phyloP scores from a whole-genome alignment of 1,140 invertebrate genomes.

The Monomorium pharaonis region DNA sequence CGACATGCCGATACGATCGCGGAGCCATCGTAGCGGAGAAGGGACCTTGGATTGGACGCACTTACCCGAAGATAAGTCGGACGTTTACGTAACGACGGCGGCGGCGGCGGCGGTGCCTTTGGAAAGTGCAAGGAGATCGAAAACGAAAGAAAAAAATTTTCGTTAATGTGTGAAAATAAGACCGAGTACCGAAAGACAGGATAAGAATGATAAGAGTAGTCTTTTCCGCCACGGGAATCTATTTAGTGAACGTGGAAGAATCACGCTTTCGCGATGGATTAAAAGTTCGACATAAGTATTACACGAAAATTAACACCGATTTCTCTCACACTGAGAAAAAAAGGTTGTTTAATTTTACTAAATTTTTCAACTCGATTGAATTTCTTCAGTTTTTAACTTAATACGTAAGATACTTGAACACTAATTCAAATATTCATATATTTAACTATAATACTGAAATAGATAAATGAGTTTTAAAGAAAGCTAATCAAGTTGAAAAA shows the following conservation, averaged over 20 bases:
- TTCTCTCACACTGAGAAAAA: no score
- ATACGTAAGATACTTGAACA: no score
- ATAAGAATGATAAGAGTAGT: background rate
- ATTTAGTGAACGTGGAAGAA: background rate
- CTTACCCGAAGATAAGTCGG: constrained; percentile 27
- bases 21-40: constrained; percentile 10
- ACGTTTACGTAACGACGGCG: constrained; percentile 40
- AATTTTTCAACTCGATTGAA: no score
- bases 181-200: background rate
- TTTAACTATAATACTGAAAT: no score
- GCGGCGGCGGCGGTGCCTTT: constrained; percentile 30
- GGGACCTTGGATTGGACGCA: constrained; percentile 40
- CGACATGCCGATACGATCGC: constrained; percentile 1
- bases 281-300: background rate
- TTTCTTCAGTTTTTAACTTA: no score
- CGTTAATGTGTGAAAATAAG: background rate
- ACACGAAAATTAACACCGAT: background rate
- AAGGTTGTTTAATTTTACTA: no score
- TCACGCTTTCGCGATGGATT: background rate
- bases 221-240: no score
- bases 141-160: no score
- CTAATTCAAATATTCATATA: no score
- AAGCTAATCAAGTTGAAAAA: no score
- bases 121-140: constrained; percentile 18
- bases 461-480: no score